Conservation (phyloP, 2,888 invertebrate genomes). For the Deladenus siricidicola region DNA sequence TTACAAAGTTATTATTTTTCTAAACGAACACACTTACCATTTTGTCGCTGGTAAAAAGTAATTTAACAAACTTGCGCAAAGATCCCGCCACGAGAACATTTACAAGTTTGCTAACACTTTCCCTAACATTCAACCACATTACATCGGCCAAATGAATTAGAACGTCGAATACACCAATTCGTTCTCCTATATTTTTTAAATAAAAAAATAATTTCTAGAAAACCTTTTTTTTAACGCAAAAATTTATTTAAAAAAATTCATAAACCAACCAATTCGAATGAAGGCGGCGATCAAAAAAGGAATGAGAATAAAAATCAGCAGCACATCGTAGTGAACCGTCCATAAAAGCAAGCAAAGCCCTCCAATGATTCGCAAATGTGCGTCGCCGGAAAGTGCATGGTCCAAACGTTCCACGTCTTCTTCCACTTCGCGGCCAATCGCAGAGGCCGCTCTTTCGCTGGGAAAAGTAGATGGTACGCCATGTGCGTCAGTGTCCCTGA, state of each 20-base stretch:
- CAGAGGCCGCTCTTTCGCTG: no score
- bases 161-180: constrained; percentile 33
- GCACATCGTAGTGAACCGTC: constrained; percentile 43
- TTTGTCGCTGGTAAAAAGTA: constrained; percentile 37
- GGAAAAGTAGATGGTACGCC: no score
- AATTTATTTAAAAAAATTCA: constrained; percentile 6
- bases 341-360: constrained; percentile 43
- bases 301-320: constrained; percentile 38
- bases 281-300: constrained; percentile 38
- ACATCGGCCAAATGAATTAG: constrained; percentile 19
- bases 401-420: constrained; percentile 1
- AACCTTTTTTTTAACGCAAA: no score
- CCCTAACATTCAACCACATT: constrained; percentile 26
- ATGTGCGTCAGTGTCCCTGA: no score
- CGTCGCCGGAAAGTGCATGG: constrained; percentile 23
- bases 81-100: constrained; percentile 49
- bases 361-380: constrained; percentile 27
- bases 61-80: constrained; percentile 47
- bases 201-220: no score
- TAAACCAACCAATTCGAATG: constrained; percentile 12
- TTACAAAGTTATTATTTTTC: no score
- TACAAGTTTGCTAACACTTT: constrained; percentile 33
- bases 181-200: constrained; percentile 28
- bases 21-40: constrained; percentile 12
- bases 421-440: neutral